These are phyloP conservation scores for Heliconius congener DNA, from an alignment of 1,140 invertebrate genomes.

Conservation along the genomic window DNA sequence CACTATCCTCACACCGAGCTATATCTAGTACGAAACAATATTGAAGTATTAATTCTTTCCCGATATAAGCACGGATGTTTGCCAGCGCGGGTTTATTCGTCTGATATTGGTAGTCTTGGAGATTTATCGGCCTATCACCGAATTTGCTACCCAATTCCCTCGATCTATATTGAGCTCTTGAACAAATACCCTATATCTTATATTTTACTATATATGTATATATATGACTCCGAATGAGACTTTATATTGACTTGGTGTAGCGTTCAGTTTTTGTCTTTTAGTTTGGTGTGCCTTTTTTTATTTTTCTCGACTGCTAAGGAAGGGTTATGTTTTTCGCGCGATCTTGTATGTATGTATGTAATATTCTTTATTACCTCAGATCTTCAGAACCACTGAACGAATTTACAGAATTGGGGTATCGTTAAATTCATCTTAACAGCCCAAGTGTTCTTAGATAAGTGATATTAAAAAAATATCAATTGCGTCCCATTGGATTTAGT, in stretches of 20 bases:
- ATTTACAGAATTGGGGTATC: too few relatives aligned
- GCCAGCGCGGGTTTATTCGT: conserved; percentile 41
- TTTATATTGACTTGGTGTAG: not conserved
- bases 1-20: not conserved
- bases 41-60: conserved; percentile 12
- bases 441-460: too few relatives aligned
- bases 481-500: too few relatives aligned
- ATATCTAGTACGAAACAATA: not conserved
- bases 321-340: too few relatives aligned
- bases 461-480: too few relatives aligned
- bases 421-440: too few relatives aligned
- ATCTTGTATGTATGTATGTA: too few relatives aligned
- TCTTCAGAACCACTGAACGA: too few relatives aligned
- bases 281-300: not conserved
- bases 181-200: conserved; percentile 27
- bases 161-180: conserved; percentile 44
- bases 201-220: not conserved
- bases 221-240: not conserved
- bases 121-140: conserved; percentile 51
- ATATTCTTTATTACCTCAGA: not conserved
- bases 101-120: conserved; percentile 49
- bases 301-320: not conserved
- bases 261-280: not conserved
- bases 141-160: conserved; percentile 48
- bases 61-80: not conserved